Base-by-base conservation (phyloP, 2,797 vertebrate genomes). In the Lateolabrax maculatus region DNA sequence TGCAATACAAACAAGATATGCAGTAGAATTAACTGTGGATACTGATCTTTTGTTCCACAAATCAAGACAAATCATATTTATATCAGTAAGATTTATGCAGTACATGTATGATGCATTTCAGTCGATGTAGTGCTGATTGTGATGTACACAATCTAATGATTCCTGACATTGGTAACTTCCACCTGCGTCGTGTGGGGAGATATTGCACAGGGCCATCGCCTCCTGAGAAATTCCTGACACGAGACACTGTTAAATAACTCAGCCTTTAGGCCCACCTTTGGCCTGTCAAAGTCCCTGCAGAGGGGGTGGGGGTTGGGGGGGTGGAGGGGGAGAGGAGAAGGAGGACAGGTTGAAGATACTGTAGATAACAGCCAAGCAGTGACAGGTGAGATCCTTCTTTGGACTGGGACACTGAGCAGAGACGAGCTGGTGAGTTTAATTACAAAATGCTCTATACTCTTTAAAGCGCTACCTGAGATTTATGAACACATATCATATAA, bases 211-310 rank as follows among this genome's bases (percentile, higher is more conserved):
- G 27, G 43, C 27, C 49, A 11, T 7, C 21, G 7, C 62, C 56
- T 84, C 49, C 25, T 2, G 21, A 81, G 73, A 71, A 55, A 60
- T 72, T 77, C 68, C 62, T 76, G 53, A 82, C 86, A 87, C 23
- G 46, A 84, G 78, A 85, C 63, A 3, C 69, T 44, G 96, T 97
- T 97, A 96, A 98, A 98, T 98, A 97, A 93, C 96, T 98, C 89
- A 98, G 86, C 96, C 94, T 96, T 97, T 97, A 98, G 92, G 92
- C 92, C 93, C 94, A 98, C 96, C 97, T 98, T 97, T 96, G 97
- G 84, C 90, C 96, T 87, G 90, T 93, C 96, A 97, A 98, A 98
- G 97, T 98, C 94, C 96, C 90, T 90, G 70, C 80, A 86, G 86
- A 48, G 49, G 55, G 70, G 70, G 31, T 23, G n/a, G 75, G 64